Percentiles rank a stretch among this genome's conserved stretches.
phyloP scores from a whole-genome alignment of 30 jellyfish, hydroid and myxozoan species.

The Catostylus mosaicus region DNA sequence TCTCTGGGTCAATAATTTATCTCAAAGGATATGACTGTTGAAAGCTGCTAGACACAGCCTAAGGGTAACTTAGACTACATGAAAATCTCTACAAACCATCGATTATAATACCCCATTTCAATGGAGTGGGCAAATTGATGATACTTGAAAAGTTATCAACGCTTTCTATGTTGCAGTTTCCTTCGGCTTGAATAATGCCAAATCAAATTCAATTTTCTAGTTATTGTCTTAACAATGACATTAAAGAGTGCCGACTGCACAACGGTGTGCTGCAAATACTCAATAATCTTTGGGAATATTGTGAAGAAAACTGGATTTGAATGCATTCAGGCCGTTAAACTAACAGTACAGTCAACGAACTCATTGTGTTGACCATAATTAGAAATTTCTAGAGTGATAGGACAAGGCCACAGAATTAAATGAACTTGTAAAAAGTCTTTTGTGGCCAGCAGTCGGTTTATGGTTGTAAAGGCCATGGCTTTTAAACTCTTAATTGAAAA shows the following conservation, averaged over 20 bases:
- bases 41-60: too few species aligned
- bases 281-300: not conserved
- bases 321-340: slow-evolving; percentile 1
- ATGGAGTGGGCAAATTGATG: too few species aligned
- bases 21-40: too few species aligned
- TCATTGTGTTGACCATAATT: not conserved
- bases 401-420: not conserved
- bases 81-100: too few species aligned
- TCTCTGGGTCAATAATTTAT: too few species aligned
- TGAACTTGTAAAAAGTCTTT: not conserved
- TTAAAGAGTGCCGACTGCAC: slow-evolving; percentile 8
- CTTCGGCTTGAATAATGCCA: not conserved
- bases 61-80: too few species aligned
- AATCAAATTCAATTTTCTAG: not conserved
- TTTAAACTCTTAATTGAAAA: slow-evolving; percentile 1
- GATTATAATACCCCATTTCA: too few species aligned
- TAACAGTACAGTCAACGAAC: not conserved
- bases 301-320: not conserved
- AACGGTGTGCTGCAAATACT: not conserved
- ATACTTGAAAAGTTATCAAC: not conserved
- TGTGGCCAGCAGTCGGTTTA: slow-evolving; percentile 1
- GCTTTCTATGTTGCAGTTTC: not conserved
- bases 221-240: not conserved
- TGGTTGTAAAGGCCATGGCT: not conserved
- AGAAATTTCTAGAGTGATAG: not conserved